Evolutionary conservation across 2,888 invertebrate genomes (phyloP).

Genomic region (Theretra japonica): DNA sequence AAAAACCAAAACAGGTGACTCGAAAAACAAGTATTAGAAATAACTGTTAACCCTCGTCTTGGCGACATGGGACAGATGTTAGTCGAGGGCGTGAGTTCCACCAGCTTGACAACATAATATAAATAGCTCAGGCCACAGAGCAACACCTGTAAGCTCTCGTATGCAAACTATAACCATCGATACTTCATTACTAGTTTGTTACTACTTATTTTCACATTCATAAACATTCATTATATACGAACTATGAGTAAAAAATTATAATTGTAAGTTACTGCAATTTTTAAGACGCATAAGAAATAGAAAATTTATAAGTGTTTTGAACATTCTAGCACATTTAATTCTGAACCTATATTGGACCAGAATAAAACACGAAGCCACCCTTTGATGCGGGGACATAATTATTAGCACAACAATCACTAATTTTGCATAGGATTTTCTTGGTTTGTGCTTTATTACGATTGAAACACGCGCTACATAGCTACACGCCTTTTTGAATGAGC

Average conservation of each 20-base stretch:
- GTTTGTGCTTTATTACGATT: no score
- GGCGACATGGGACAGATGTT: slow-evolving; percentile 37
- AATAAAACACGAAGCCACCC: no score
- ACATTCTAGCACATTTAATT: no score
- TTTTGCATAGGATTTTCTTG: no score
- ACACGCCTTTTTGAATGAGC: neutral
- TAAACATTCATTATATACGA: neutral
- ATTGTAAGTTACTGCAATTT: no score
- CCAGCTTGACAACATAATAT: slow-evolving; percentile 11
- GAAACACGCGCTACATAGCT: no score
- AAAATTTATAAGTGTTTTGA: no score
- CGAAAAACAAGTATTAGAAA: neutral
- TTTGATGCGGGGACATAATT: no score
- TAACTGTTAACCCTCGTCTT: slow-evolving; percentile 31
- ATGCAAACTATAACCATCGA: neutral
- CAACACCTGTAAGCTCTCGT: slow-evolving; percentile 3
- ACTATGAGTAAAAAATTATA: no score
- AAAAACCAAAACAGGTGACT: neutral
- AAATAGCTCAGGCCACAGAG: slow-evolving; percentile 1
- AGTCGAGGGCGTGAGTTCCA: slow-evolving; percentile 26
- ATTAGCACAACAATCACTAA: no score
- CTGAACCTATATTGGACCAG: no score
- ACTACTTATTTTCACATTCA: neutral
- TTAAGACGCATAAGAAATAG: no score
- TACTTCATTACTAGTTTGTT: neutral